phyloP scores from a whole-genome alignment of 2,797 vertebrate species.

The Bradypodion pumilum region DNA sequence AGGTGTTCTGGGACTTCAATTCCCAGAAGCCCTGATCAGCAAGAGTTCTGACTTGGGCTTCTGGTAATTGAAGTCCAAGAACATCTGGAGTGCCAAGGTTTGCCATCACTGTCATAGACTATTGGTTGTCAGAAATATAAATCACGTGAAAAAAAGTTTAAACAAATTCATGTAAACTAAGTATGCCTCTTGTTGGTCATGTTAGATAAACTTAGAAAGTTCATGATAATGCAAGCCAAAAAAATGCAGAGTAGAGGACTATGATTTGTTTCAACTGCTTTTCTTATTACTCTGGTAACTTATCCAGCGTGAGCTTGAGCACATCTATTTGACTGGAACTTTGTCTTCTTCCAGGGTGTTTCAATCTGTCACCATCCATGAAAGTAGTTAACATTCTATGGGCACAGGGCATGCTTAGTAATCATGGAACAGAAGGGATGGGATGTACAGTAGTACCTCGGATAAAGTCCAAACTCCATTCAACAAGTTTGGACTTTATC shows the following conservation, averaged over 20 bases:
- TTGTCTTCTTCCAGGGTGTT: not conserved
- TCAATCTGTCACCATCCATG: not conserved
- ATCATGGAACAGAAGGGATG: not conserved
- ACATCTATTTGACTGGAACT: not conserved
- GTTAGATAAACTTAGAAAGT: not conserved
- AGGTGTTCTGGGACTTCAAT: too few species aligned
- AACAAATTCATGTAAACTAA: not conserved
- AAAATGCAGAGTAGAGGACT: not conserved
- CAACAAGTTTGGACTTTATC: too few species aligned
- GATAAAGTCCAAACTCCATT: too few species aligned
- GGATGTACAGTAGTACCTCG: too few species aligned
- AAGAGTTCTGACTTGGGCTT: too few species aligned
- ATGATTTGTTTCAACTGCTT: not conserved
- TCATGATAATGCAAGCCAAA: not conserved
- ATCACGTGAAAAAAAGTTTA: not conserved
- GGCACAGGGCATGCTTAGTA: not conserved
- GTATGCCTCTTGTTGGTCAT: not conserved
- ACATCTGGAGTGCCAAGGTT: too few species aligned
- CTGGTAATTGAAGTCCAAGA: too few species aligned
- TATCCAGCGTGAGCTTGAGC: not conserved
- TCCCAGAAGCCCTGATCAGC: too few species aligned
- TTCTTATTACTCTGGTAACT: not conserved
- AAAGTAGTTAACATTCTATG: not conserved
- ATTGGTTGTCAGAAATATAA: not conserved
- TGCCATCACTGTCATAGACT: too few species aligned